Conservation (phyloP, 2,797 vertebrate species). For the Naso thynnoides region DNA sequence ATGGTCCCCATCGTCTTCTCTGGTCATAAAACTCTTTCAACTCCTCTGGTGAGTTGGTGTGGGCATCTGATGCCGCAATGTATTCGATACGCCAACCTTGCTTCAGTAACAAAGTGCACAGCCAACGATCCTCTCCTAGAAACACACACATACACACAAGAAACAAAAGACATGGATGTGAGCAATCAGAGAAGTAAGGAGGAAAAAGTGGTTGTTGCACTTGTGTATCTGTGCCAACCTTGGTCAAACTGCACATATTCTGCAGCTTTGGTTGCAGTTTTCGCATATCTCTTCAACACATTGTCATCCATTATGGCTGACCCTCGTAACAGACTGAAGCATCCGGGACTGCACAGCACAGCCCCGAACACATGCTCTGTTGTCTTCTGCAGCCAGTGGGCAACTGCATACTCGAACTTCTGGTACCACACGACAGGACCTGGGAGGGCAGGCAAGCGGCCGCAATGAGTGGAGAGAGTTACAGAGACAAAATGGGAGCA, state of each 20-base stretch:
- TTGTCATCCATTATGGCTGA: slow-evolving; percentile 89
- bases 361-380: slow-evolving; percentile 89
- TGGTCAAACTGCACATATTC: slow-evolving; percentile 90
- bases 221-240: slow-evolving; percentile 59
- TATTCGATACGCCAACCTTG: slow-evolving; percentile 90
- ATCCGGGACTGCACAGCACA: slow-evolving; percentile 88
- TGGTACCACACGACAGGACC: slow-evolving; percentile 91
- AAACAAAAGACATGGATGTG: neutral
- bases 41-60: slow-evolving; percentile 89
- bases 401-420: slow-evolving; percentile 90
- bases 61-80: slow-evolving; percentile 89
- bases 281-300: slow-evolving; percentile 87
- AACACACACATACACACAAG: neutral
- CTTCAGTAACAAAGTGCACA: slow-evolving; percentile 87
- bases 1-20: slow-evolving; percentile 88
- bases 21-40: slow-evolving; percentile 91
- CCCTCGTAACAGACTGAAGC: slow-evolving; percentile 88
- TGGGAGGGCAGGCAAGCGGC: slow-evolving; percentile 36
- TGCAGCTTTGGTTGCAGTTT: slow-evolving; percentile 79
- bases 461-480: neutral
- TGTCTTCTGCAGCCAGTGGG: slow-evolving; percentile 90
- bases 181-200: neutral
- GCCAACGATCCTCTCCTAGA: slow-evolving; percentile 89
- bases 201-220: neutral
- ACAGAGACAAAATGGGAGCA: neutral